These are phyloP conservation scores for Pangasius krempfi DNA, from an alignment of 2,797 vertebrate species.

Conservation along the genomic window DNA sequence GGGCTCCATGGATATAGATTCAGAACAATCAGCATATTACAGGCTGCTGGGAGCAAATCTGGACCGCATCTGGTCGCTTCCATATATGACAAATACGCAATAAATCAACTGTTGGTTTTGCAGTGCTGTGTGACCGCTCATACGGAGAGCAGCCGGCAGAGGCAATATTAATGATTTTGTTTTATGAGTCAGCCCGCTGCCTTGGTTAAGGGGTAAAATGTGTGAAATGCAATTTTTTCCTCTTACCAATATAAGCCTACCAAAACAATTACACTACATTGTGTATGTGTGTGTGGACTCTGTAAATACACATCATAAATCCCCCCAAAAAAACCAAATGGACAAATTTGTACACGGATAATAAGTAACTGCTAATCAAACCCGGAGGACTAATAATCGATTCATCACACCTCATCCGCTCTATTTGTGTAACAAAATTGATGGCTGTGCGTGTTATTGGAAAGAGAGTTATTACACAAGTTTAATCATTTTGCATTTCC, in stretches of 20 bases:
- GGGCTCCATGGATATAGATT: slow-evolving; percentile 50
- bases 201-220: slow-evolving; percentile 40
- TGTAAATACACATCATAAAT: neutral
- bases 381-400: slow-evolving; percentile 15
- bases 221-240: slow-evolving; percentile 20
- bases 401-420: slow-evolving; percentile 13
- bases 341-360: neutral
- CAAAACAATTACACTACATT: slow-evolving; percentile 24
- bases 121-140: slow-evolving; percentile 31
- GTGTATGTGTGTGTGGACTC: neutral
- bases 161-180: slow-evolving; percentile 45
- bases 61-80: slow-evolving; percentile 50
- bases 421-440: slow-evolving; percentile 5
- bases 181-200: slow-evolving; percentile 37
- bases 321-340: neutral
- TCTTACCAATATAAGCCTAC: slow-evolving; percentile 2
- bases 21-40: slow-evolving; percentile 53
- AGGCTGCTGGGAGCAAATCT: slow-evolving; percentile 53
- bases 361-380: slow-evolving; percentile 16
- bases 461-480: slow-evolving; percentile 17
- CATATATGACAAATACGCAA: slow-evolving; percentile 53
- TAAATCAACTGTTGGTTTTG: slow-evolving; percentile 50
- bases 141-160: slow-evolving; percentile 35
- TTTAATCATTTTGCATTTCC: slow-evolving; percentile 6
- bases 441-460: slow-evolving; percentile 16